Conservation (phyloP, 1,140 invertebrate species). For the Nebria ingens region DNA sequence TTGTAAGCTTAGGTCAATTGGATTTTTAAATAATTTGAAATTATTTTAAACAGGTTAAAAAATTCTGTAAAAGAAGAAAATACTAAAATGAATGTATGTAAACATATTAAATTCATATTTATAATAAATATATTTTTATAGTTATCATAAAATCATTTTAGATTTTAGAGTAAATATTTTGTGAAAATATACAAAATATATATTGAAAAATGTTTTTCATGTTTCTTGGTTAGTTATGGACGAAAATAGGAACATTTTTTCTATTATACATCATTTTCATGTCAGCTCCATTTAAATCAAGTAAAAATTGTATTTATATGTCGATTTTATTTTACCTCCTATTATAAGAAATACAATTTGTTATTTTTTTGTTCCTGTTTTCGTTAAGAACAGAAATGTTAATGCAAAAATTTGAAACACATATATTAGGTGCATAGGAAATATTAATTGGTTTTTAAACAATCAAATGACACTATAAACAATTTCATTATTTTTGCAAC, state of each 20-base stretch:
- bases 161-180: not conserved
- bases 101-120: too few relatives aligned
- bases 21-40: too few relatives aligned
- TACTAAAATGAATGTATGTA: too few relatives aligned
- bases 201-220: not conserved
- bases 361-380: not conserved
- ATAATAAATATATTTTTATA: too few relatives aligned
- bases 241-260: not conserved
- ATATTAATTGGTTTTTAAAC: not conserved
- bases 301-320: not conserved
- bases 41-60: too few relatives aligned
- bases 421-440: not conserved
- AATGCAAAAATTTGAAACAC: slow-evolving; percentile 5
- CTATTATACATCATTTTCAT: too few relatives aligned
- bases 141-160: not conserved
- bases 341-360: too few relatives aligned
- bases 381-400: slow-evolving; percentile 1
- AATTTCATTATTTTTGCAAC: too few relatives aligned
- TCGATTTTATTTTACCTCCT: too few relatives aligned
- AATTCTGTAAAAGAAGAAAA: too few relatives aligned
- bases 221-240: not conserved
- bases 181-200: not conserved
- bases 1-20: too few relatives aligned
- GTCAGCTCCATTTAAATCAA: too few relatives aligned
- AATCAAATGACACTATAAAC: not conserved